Evolutionary conservation across 2,113 vertebrate species (phyloP).

Genomic region (Serilophus lunatus): DNA sequence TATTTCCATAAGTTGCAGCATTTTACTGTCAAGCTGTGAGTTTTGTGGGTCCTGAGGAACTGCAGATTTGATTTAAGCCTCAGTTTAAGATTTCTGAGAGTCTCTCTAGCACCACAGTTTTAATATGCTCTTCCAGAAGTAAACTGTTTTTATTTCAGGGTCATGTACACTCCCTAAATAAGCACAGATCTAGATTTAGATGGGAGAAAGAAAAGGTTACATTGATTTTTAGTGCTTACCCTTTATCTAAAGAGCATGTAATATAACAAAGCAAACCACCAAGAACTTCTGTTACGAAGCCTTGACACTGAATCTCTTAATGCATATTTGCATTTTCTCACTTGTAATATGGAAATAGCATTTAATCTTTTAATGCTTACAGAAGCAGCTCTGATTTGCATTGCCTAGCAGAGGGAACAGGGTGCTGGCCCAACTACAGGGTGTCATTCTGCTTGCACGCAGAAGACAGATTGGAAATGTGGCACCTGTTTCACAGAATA

Average conservation of each 20-base stretch:
- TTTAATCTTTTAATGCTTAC: not conserved
- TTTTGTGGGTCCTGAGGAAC: not conserved
- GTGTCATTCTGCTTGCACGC: accelerated
- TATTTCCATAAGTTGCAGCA: not conserved
- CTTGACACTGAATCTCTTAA: not conserved
- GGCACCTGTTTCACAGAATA: not conserved
- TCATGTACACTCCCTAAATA: not conserved
- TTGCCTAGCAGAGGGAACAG: not conserved
- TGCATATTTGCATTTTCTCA: not conserved
- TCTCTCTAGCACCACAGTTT: not conserved
- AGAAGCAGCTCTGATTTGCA: not conserved
- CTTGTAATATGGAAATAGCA: not conserved
- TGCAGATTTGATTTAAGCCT: not conserved
- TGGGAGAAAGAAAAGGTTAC: not conserved
- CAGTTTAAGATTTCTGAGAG: not conserved
- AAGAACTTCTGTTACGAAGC: not conserved
- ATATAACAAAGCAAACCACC: not conserved
- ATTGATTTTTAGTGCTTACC: not conserved
- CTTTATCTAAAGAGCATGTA: not conserved
- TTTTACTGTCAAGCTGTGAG: not conserved
- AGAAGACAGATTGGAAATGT: not conserved
- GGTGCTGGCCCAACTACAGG: not conserved
- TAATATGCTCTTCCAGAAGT: not conserved
- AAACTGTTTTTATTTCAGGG: conserved; percentile 3
- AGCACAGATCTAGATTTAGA: not conserved